phyloP scores from a whole-genome alignment of 2,888 invertebrate genomes.

The Eurytoma californica region DNA sequence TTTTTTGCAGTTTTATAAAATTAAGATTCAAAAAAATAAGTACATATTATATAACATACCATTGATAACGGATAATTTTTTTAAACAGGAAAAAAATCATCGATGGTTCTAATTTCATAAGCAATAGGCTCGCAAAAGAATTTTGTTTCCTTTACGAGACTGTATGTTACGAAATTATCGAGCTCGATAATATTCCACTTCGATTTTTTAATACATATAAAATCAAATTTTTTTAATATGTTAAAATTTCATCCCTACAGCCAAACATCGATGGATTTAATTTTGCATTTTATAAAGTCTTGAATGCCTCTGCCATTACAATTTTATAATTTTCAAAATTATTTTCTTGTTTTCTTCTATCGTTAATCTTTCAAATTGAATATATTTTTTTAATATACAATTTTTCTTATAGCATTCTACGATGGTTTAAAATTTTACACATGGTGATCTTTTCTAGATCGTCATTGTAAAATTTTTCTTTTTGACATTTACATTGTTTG shows the following conservation, averaged over 20 bases:
- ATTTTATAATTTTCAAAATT: slow-evolving; percentile 37
- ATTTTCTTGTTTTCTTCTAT: slow-evolving; percentile 26
- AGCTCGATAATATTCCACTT: slow-evolving; percentile 13
- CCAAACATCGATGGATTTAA: slow-evolving; percentile 21
- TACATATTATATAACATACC: no score
- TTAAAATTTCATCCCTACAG: slow-evolving; percentile 7
- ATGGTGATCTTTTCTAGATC: slow-evolving; percentile 7
- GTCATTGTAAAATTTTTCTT: slow-evolving; percentile 27
- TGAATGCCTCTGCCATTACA: background rate
- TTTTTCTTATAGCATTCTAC: background rate
- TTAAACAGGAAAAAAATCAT: background rate
- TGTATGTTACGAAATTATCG: slow-evolving; percentile 23
- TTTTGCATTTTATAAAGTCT: slow-evolving; percentile 38
- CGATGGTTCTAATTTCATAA: slow-evolving; percentile 34
- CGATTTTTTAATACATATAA: background rate
- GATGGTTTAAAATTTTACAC: slow-evolving; percentile 26
- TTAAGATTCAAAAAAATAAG: no score
- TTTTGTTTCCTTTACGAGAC: slow-evolving; percentile 26
- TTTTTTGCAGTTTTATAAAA: background rate
- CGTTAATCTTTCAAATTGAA: background rate
- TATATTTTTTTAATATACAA: background rate
- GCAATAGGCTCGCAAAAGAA: slow-evolving; percentile 18
- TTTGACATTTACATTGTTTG: slow-evolving; percentile 1
- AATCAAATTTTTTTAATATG: background rate
- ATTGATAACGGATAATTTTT: no score